These are phyloP conservation scores for Ciconia nigra DNA, from an alignment of 2,797 vertebrate species.

Conservation along the genomic window DNA sequence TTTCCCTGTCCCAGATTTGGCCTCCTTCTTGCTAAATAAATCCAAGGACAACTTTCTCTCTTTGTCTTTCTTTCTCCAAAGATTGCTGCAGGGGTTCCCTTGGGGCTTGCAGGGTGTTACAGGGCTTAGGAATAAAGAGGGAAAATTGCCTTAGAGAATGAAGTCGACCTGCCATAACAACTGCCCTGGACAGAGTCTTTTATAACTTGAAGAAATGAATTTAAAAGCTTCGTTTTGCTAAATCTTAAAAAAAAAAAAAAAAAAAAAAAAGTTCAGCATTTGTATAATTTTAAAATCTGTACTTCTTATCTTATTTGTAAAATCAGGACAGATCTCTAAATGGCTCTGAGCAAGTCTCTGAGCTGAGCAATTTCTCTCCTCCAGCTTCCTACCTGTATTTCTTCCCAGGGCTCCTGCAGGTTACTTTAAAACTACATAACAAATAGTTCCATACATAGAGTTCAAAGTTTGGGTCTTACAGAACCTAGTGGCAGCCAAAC, in stretches of 20 bases:
- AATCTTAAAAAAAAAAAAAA: constrained; percentile 25
- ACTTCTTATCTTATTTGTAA: constrained; percentile 25
- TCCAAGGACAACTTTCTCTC: constrained; percentile 50
- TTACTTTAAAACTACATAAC: neutral
- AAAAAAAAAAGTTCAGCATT: constrained; percentile 18
- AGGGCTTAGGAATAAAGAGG: neutral
- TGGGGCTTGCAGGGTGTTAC: constrained; percentile 11
- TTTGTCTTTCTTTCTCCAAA: constrained; percentile 35
- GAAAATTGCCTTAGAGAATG: neutral
- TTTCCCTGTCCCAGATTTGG: constrained; percentile 37
- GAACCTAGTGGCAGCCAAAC: neutral
- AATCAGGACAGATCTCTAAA: neutral
- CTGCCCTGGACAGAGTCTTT: neutral
- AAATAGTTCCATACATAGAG: neutral
- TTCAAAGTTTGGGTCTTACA: neutral
- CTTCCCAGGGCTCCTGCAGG: neutral
- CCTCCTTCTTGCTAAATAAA: constrained; percentile 49
- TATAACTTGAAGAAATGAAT: neutral
- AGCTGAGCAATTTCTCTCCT: neutral
- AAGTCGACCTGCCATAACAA: neutral
- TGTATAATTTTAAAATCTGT: neutral
- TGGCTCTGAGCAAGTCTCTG: neutral
- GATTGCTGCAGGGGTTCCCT: constrained; percentile 35
- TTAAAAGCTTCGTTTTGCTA: constrained; percentile 4
- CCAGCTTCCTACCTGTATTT: neutral